Conservation (phyloP, 1,140 invertebrate species). For the Linepithema humile region DNA sequence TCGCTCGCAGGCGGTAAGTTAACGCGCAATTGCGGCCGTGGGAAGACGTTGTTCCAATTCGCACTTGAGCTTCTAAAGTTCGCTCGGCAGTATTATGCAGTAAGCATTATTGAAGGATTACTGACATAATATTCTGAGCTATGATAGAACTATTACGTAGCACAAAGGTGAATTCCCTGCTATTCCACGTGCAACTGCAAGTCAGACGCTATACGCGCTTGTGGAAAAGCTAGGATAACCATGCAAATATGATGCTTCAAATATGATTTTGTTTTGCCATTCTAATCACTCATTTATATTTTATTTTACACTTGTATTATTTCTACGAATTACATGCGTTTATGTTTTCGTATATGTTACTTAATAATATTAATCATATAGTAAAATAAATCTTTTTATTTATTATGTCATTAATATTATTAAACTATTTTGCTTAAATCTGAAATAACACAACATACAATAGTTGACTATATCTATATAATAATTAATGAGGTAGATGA, state of each 20-base stretch:
- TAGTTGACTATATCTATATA: neutral
- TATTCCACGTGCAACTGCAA: neutral
- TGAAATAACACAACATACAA: neutral
- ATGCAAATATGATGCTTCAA: neutral
- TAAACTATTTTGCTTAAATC: conserved; percentile 5
- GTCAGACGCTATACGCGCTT: too few relatives aligned
- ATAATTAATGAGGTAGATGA: conserved; percentile 39
- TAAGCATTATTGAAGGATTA: neutral
- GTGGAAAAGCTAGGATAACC: neutral
- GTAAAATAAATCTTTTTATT: conserved; percentile 4
- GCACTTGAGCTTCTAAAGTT: neutral
- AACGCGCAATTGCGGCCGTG: conserved; percentile 7
- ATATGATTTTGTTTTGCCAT: neutral
- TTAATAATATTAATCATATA: neutral
- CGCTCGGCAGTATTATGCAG: neutral
- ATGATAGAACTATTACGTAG: neutral
- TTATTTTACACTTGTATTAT: neutral
- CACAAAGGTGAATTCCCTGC: neutral
- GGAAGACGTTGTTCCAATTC: conserved; percentile 21
- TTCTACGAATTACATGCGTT: neutral
- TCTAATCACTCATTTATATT: neutral
- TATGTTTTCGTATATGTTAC: neutral
- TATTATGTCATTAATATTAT: neutral
- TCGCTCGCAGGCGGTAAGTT: conserved; percentile 20
- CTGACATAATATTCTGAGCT: neutral